Evolutionary conservation across 2,888 invertebrate species (phyloP).

Genomic region (Pterostichus madidus): DNA sequence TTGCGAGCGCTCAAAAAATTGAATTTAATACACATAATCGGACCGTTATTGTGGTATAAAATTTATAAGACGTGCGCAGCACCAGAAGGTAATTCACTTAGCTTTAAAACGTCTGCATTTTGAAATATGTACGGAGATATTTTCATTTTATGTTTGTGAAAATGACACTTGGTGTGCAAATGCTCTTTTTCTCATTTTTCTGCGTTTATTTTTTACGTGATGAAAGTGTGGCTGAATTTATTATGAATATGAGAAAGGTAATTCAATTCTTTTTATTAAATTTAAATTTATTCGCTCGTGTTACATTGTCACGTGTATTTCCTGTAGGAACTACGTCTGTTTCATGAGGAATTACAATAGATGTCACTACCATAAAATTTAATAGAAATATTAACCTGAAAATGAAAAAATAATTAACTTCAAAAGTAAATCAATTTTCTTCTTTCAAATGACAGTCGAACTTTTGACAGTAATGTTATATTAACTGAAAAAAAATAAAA

Average conservation of each 20-base stretch:
- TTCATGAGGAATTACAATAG: too few relatives aligned
- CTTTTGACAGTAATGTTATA: too few relatives aligned
- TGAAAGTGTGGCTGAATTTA: constrained; percentile 3
- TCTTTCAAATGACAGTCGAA: too few relatives aligned
- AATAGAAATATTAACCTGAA: too few relatives aligned
- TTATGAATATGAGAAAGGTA: constrained; percentile 4
- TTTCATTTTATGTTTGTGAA: constrained; percentile 51
- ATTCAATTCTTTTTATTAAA: too few relatives aligned
- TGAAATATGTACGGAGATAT: constrained; percentile 52
- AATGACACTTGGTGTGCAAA: constrained; percentile 5
- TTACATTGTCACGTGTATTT: too few relatives aligned
- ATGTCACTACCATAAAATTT: too few relatives aligned
- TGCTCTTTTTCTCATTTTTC: constrained; percentile 22
- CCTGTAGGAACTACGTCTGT: too few relatives aligned
- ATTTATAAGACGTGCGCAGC: constrained; percentile 28
- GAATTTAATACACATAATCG: constrained; percentile 60
- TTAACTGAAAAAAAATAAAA: too few relatives aligned
- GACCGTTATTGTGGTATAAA: constrained; percentile 45
- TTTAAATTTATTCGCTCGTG: too few relatives aligned
- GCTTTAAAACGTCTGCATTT: constrained; percentile 43
- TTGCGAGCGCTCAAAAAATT: constrained; percentile 32
- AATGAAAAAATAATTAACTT: too few relatives aligned
- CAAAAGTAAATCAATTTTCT: too few relatives aligned
- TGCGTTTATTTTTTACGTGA: neutral
- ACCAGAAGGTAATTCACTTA: constrained; percentile 25